Evolutionary conservation across 2,797 vertebrate species (phyloP).

Genomic region (Ctenopoma multispine): DNA sequence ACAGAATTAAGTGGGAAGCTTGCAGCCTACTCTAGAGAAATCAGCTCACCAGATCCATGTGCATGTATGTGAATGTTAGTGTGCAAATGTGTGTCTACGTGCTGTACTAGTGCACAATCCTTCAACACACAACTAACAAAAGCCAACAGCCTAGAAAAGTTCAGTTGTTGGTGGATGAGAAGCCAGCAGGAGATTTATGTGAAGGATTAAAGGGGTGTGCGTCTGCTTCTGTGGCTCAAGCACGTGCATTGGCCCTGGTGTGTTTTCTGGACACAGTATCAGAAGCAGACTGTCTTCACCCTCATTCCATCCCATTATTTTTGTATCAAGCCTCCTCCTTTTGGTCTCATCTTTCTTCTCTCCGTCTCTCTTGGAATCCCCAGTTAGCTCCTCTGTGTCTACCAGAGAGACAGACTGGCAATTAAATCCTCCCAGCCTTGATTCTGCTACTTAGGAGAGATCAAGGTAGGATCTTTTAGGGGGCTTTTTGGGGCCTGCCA

Average conservation of each 20-base stretch:
- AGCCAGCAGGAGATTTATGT: conserved; percentile 78
- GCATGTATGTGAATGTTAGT: conserved; percentile 39
- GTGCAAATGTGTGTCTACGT: conserved; percentile 31
- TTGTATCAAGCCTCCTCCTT: conserved; percentile 45
- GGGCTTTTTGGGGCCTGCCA: conserved; percentile 71
- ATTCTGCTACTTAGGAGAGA: conserved; percentile 80
- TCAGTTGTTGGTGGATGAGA: conserved; percentile 36
- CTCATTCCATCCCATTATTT: conserved; percentile 59
- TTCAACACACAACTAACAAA: conserved; percentile 50
- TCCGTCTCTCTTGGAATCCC: conserved; percentile 60
- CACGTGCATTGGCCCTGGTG: conserved; percentile 42
- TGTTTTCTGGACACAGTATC: conserved; percentile 37
- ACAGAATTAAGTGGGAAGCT: conserved; percentile 32
- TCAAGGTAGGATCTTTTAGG: conserved; percentile 77
- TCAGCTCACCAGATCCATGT: conserved; percentile 25
- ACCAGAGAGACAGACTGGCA: conserved; percentile 73
- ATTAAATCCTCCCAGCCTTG: conserved; percentile 80
- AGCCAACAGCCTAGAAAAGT: conserved; percentile 54
- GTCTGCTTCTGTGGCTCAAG: conserved; percentile 66
- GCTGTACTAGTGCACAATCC: conserved; percentile 24
- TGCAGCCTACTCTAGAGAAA: conserved; percentile 20
- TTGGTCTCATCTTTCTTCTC: conserved; percentile 48
- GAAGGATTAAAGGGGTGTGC: conserved; percentile 74
- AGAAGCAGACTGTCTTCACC: conserved; percentile 39
- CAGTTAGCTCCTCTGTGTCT: conserved; percentile 69